Base-by-base conservation (phyloP, 30 jellyfish, hydroid and myxozoan genomes). In the Cassiopea xamachana region DNA sequence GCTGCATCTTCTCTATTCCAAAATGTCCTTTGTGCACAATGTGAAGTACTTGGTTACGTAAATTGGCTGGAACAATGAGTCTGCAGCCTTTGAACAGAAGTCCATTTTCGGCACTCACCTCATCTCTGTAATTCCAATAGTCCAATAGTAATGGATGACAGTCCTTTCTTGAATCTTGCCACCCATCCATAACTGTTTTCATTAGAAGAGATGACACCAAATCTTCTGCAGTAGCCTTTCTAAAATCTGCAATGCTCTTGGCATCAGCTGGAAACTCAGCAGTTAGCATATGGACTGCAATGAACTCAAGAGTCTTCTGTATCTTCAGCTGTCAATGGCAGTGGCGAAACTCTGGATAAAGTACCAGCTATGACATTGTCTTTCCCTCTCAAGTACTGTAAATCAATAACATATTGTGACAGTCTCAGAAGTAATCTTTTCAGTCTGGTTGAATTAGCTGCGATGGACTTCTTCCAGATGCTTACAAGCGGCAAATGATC, bases 151-250 rank as follows among this genome's bases (percentile, higher is more conserved):
- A 58, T 18, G 60, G 71, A 79, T 49, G 45, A 79, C 73, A 47
- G 45, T 79, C 88, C 51, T 79, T 79, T 59, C 75, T 79, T 48
- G 73, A 79, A 15, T 49, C 88, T 79, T 84, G 88, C 88, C 88
- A 79, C 9, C 88, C 83, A 43, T 79, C 75, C 27, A 48, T 12
- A 12, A 79, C 76, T 47, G 73, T 47, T 13, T 58, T 44, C 88
- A 79, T 27, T 44, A 79, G 45, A 15, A 67, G 14, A 67, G 19
- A 67, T 67, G 76, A 67, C 7, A 15, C 76, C 14, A 4, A 0
- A 67, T 67, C 76, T 67, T 67, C 76, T 67, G 76, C 76, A 14
- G 76, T 67, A 15, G 76, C 76, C 27, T 14, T 67, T 67, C 27
- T 67, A 15, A 67, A 67, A 15, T 67, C 76, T 16, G 76, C 76